Base-by-base conservation (phyloP, 2,113 vertebrate genomes). In the Anoplopoma fimbria region DNA sequence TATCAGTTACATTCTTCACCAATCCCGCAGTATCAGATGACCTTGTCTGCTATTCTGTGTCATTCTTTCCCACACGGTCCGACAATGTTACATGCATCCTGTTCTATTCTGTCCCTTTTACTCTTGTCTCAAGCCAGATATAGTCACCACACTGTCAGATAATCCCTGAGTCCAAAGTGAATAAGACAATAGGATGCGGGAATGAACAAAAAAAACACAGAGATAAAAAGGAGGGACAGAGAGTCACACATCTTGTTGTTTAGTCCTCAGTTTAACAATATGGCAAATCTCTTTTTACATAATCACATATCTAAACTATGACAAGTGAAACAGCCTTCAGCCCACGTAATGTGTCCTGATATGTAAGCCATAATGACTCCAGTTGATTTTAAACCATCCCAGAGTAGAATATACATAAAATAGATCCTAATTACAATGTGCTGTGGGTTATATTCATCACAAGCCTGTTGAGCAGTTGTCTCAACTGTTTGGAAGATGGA, bases 1-100 rank as follows among this genome's bases (percentile, higher is more conserved):
- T 93, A 93, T 94, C 92, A 78, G 80, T 92, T 91, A 88, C 91
- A 93, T 93, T 93, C 89, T 84, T 87, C 79, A 60, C 85, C 89
- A 86, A 81, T 92, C 80, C 86, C 21, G 62, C 84, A 36, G 6
- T 89, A 93, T 94, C 90, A 82, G 64, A 82, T 93, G 87, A 88
- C 90, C 89, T 86, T 68, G 79, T 83, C 74, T 76, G 84, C 90
- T 82, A 80, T 91, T 92, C 88, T 87, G 29, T 84, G 83, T 83
- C 77, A 65, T 71, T 88, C 85, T 92, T 94, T 94, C 92, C 92
- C 93, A 93, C 91, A 90, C 83, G 31, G 49, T 36, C 82, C 10
- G 51, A 49, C 77, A 71, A 51, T 75, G 73, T 65, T 75, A 61
- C 76, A 70, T 31, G 34, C 38, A 85, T 89, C 86, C 88, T 61